Evolutionary conservation across 2,797 vertebrate genomes (phyloP), one percentile per base, ranked within the genome.

Genomic region (Neomorphus geoffroyi): DNA sequence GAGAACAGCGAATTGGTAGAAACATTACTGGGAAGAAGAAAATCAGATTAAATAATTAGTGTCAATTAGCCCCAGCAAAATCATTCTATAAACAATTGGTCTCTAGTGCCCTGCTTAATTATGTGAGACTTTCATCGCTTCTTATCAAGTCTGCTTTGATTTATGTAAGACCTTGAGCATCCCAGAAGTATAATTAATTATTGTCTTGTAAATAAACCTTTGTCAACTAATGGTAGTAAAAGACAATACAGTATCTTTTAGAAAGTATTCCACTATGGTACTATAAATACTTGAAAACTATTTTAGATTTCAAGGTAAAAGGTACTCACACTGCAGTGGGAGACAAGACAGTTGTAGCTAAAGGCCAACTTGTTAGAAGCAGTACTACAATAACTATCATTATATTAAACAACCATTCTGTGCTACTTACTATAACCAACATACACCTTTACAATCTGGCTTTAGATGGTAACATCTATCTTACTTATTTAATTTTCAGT

Each of bases 31-130:
- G 97, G 97, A 98, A 98, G 98, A 98, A 98, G 98, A 98, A 99
- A 99, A 99, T 99, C 99, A 98, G 99, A 99, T 99, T 99, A 99
- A 99, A 99, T 99, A 99, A 99, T 99, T 99, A 99, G 98, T 99
- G 99, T 99, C 99, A 99, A 99, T 99, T 99, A 99, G 99, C 99
- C 98, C 98, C 98, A 98, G 99, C 98, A 99, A 99, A 99, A 99
- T 99, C 98, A 99, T 99, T 99, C 98, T 96, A 97, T 98, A 99
- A 99, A 99, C 99, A 99, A 99, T 99, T 99, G 99, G 99, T 99
- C 99, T 99, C 99, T 98, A 98, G 99, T 99, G 99, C 98, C 98
- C 97, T 96, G 98, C 98, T 99, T 99, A 99, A 99, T 99, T 99
- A 99, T 97, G 97, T 98, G 98, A 98, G 98, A 99, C 98, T 99